Evolutionary conservation across 2,888 invertebrate species (phyloP), one percentile per base, ranked within the genome.

Genomic region (Selenia dentaria): DNA sequence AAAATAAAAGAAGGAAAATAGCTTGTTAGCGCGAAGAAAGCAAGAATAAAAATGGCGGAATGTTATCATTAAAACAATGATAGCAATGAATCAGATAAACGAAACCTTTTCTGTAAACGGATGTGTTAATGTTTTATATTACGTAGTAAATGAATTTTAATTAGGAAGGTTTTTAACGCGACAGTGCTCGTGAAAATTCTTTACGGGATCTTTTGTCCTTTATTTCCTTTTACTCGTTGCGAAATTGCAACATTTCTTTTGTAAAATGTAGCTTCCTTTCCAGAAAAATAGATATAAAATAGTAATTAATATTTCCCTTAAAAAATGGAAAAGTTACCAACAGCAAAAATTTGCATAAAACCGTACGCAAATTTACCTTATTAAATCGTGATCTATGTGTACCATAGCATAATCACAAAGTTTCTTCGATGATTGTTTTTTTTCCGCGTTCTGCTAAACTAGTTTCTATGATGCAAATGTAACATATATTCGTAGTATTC

Each of bases 51-150:
- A 75, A 67, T 64, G 56, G 59, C 55, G 66, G 62, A 70, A 66
- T 67, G 72, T 79, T 76, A 78, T 74, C 77, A 71, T 83, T 79
- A 78, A 71, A 72, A 70, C 65, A 75, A 79, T 66, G 73, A 71
- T 63, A 64, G 67, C 62, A 51, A 79, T 84, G 77, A 83, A 82
- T 84, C 73, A 79, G 64, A 72, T 57, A 67, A 76, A 74, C 75
- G 71, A 69, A 74, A 74, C 73, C 65, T 68, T 70, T 66, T 57
- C 62, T 60, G 59, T 63, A 63, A 74, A 74, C 70, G 68, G 62
- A 57, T 61, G 65, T 63, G 69, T 67, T 72, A 71, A 72, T 71
- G 71, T 69, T 36, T 62, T 65, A 75, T 67, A 74, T 70, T 64
- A 64, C 32, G 34, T 50, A 36, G 32, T 45, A 42, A 40, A 40